Conservation (phyloP, 35 echinoderm and acorn worm genomes). For the Apostichopus parvimensis region DNA sequence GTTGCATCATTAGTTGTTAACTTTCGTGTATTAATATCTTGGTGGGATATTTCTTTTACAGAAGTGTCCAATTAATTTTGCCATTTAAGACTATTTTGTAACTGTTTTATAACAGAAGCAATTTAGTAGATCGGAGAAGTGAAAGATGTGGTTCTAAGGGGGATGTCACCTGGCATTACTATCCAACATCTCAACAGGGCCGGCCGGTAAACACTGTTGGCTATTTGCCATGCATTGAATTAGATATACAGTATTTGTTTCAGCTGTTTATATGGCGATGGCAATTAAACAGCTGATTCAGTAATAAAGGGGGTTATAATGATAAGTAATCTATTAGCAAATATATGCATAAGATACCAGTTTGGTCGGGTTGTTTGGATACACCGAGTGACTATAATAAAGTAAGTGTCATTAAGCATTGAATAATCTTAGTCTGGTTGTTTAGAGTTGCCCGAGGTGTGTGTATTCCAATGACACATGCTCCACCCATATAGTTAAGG, state of each 20-base stretch:
- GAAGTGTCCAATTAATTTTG: no score
- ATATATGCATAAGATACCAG: not conserved
- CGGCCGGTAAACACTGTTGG: not conserved
- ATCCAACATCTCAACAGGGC: not conserved
- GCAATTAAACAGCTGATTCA: not conserved
- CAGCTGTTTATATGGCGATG: not conserved
- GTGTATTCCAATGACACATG: no score
- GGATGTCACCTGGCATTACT: not conserved
- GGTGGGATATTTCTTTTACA: no score
- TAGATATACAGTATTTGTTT: not conserved
- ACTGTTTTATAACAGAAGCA: not conserved
- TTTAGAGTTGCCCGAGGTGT: not conserved
- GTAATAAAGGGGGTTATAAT: not conserved
- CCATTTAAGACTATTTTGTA: no score
- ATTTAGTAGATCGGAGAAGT: not conserved
- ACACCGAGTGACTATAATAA: not conserved
- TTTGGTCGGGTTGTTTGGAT: no score
- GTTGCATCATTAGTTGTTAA: not conserved
- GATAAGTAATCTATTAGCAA: not conserved
- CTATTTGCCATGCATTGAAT: not conserved
- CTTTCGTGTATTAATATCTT: not conserved
- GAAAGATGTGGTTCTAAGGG: not conserved
- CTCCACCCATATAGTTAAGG: not conserved
- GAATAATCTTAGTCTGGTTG: not conserved
- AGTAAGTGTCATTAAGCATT: not conserved